phyloP scores from a whole-genome alignment of 2,888 invertebrate genomes.

The Netelia inedita region DNA sequence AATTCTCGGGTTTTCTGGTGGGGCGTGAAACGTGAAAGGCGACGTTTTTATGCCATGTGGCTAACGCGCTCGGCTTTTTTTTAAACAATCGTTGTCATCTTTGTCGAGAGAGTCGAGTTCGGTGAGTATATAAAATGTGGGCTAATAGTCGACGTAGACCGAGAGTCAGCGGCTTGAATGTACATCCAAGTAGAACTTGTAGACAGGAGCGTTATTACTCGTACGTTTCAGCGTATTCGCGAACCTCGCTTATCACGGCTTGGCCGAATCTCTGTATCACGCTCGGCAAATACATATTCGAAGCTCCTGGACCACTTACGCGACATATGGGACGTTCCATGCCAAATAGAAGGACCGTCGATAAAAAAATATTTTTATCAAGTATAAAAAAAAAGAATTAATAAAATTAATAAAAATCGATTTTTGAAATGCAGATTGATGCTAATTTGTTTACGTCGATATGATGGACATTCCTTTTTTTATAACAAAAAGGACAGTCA shows the following conservation, averaged over 20 bases:
- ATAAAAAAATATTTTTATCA: no score
- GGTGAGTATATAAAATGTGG: constrained; percentile 57
- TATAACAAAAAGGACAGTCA: no score
- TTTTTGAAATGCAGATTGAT: no score
- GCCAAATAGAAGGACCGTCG: no score
- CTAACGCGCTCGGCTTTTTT: constrained; percentile 42
- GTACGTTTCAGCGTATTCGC: neutral
- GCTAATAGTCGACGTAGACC: constrained; percentile 49
- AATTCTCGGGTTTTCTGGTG: neutral
- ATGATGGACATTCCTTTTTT: no score
- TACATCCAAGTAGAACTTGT: constrained; percentile 61
- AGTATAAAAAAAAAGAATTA: no score
- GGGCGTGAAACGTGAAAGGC: constrained; percentile 53
- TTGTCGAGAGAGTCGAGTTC: constrained; percentile 23
- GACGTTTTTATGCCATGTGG: constrained; percentile 12
- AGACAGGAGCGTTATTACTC: constrained; percentile 18
- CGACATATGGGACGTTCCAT: no score
- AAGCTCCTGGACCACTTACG: no score
- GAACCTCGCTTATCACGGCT: neutral
- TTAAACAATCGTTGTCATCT: constrained; percentile 54
- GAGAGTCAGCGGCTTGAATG: constrained; percentile 60
- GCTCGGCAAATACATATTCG: neutral
- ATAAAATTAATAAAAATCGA: no score
- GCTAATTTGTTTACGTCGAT: no score
- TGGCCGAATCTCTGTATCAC: neutral